Base-by-base conservation (phyloP, 2,113 vertebrate genomes). In the Bagarius yarrelli region DNA sequence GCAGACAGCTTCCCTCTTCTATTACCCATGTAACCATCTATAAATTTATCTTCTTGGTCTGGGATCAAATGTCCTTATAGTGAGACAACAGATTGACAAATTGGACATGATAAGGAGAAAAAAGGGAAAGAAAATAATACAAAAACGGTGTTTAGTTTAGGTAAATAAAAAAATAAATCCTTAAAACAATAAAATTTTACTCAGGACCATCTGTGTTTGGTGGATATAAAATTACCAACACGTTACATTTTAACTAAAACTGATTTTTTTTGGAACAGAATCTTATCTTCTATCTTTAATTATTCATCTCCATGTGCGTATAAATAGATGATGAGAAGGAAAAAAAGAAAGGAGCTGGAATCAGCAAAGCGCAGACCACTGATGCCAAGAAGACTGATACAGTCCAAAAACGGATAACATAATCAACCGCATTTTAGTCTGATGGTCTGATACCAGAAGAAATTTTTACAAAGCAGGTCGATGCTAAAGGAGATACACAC, bases 261-360 rank as follows among this genome's bases (percentile, higher is more conserved):
- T 71, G 25, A 15, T n/a, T 52, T 71, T 73, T 71, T 73, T 34
- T 32, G 5, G 19, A 59, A 52, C 47, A 59, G 8, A 50, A 71
- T 72, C 56, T 47, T 79, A 32, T 23, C 79, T 85, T 86, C 87
- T 84, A 47, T 78, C 79, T 80, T 91, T 79, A 91, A 89, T 91
- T 85, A 92, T 91, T 91, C 85, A 92, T 85, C 82, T 87, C 30
- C 64, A 1, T 76, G 69, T 27, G 87, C 86, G 47, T 32, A 87
- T 89, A 89, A 89, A 91, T 89, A 87, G 87, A 88, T 76, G 82
- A 79, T 78, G n/a, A 44, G 59, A 80, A 5, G 44, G 40, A n/a
- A 34, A 72, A 78, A 79, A 80, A 69, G 81, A 76, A 71, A 77
- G 34, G 61, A 55, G 44, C 40, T 59, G 72, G 71, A 55, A 23